Percentiles rank a stretch among this genome's conserved stretches.
Evolutionary conservation across 2,113 vertebrate genomes (phyloP).

Genomic region (Verasper variegatus): DNA sequence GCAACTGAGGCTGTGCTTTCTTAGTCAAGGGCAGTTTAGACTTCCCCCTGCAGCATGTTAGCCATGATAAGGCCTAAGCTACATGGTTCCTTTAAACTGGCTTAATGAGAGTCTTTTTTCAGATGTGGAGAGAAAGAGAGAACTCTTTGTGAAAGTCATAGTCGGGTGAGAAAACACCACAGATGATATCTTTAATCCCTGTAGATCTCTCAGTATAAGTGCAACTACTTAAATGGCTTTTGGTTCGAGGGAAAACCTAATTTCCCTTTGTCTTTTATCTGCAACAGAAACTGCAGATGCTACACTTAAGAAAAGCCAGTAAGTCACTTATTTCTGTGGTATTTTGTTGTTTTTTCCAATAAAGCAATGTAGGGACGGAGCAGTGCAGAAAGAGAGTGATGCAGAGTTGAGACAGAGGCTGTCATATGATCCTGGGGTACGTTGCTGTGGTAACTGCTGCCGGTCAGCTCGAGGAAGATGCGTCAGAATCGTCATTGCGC

Average conservation of each 20-base stretch:
- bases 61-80: no score
- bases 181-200: no score
- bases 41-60: no score
- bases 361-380: neutral
- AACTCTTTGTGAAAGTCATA: neutral
- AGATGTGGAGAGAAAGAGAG: conserved; percentile 1
- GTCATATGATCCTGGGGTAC: conserved; percentile 68
- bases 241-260: neutral
- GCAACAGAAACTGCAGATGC: neutral
- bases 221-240: neutral
- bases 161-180: no score
- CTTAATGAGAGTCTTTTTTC: neutral
- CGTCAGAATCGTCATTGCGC: conserved; percentile 13
- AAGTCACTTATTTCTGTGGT: neutral
- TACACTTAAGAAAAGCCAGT: no score
- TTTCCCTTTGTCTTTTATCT: neutral
- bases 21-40: conserved; percentile 13
- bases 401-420: conserved; percentile 45
- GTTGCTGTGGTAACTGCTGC: conserved; percentile 71
- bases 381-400: conserved; percentile 27
- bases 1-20: neutral
- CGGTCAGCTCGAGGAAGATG: conserved; percentile 42
- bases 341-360: neutral
- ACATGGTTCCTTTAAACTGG: no score
- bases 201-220: no score